These are phyloP conservation scores for Kryptolebias marmoratus DNA, from an alignment of 2,113 vertebrate species.

Conservation along the genomic window DNA sequence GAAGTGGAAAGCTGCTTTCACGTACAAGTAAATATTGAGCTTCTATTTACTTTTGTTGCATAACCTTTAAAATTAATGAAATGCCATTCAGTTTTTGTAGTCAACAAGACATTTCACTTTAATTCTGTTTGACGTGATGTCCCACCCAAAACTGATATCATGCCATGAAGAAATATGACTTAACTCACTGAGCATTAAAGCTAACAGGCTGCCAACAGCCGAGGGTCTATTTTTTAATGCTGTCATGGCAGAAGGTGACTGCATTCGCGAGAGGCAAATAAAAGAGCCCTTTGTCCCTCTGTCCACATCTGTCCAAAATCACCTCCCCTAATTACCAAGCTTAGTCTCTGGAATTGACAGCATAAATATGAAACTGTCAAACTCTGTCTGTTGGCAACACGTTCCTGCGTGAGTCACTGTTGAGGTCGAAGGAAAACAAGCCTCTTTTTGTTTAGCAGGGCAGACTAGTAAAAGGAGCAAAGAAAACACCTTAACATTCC, in stretches of 20 bases:
- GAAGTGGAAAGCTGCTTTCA: constrained; percentile 11
- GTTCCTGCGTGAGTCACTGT: constrained; percentile 70
- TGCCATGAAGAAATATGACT: constrained; percentile 42
- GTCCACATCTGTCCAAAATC: constrained; percentile 76
- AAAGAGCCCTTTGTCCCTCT: constrained; percentile 72
- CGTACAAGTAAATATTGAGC: constrained; percentile 19
- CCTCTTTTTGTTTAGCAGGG: constrained; percentile 42
- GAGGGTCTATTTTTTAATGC: constrained; percentile 38
- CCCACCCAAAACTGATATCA: constrained; percentile 63
- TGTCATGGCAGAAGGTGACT: constrained; percentile 64
- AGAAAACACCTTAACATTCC: constrained; percentile 22
- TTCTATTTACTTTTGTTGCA: constrained; percentile 8
- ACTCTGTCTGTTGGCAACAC: constrained; percentile 69
- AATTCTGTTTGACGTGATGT: constrained; percentile 44
- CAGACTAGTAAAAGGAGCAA: constrained; percentile 11
- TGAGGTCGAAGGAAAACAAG: constrained; percentile 66
- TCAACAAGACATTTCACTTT: constrained; percentile 22
- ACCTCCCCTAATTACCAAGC: constrained; percentile 73
- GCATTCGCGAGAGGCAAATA: constrained; percentile 67
- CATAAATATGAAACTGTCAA: constrained; percentile 81
- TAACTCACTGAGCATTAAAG: constrained; percentile 15
- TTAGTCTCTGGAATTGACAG: constrained; percentile 75
- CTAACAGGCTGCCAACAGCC: constrained; percentile 34
- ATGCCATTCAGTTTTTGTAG: constrained; percentile 3
- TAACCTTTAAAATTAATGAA: background rate